A percentile compares a stretch with the other conserved stretches of the same genome.
Conservation (phyloP, 2,888 invertebrate genomes). For the Epistrophe grossulariae region DNA sequence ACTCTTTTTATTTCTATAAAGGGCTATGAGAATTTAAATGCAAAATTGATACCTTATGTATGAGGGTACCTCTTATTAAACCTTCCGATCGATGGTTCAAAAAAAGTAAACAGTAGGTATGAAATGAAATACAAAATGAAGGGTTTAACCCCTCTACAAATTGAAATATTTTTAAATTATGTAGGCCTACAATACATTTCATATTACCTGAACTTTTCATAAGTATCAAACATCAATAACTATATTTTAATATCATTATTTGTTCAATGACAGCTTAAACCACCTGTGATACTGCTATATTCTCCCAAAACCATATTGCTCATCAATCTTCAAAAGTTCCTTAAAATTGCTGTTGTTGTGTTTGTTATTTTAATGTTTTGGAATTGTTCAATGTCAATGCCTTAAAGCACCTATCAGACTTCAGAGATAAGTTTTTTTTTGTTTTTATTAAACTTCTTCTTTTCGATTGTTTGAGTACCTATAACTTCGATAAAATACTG, state of each 20-base stretch:
- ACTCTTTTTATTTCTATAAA: no score
- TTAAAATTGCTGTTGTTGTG: background rate
- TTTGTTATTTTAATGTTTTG: background rate
- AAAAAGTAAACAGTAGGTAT: no score
- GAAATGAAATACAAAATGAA: no score
- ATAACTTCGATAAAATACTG: background rate
- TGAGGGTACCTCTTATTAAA: no score
- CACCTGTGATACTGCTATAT: background rate
- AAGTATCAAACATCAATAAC: constrained; percentile 10
- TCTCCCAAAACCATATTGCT: background rate
- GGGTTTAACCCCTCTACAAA: no score
- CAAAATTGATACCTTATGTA: no score
- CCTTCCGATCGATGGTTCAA: no score
- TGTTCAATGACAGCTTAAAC: background rate
- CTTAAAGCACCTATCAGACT: background rate
- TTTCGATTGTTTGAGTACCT: background rate
- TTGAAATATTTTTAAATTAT: no score
- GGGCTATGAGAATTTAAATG: no score
- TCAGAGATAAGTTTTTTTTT: background rate
- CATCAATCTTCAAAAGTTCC: background rate
- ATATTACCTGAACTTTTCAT: background rate
- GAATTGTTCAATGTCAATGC: background rate
- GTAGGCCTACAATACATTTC: no score
- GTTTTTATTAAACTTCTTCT: background rate
- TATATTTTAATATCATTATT: constrained; percentile 12